Evolutionary conservation across 2,888 invertebrate species (phyloP), one percentile per base, ranked within the genome.

Genomic region (Xanthia icteritia): DNA sequence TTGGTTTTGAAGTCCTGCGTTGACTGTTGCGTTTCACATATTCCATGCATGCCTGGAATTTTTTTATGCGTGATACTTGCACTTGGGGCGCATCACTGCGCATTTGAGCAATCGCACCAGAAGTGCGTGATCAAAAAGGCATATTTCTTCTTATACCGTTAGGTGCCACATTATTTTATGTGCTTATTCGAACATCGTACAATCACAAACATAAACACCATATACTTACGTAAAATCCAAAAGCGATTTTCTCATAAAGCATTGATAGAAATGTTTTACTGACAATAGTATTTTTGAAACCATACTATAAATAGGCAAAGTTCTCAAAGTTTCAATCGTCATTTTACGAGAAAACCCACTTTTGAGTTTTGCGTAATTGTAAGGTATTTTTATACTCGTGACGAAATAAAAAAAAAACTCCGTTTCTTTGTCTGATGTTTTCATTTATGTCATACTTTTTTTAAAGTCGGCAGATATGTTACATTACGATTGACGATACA

Each of bases 11-110:
- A 70, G 31, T 20, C 48, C 48, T n/a, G 6, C 6, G 5, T 17
- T 48, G 20, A n/a, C 13, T 36, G 69, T 2, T 51, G 11, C 48
- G 27, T 39, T 39, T 5, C 2, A 58, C 42, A 36, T 54, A 23
- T 56, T 69, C 17, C 20, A 27, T 45, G 23, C 23, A 54, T 27
- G 8, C 11, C 13, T n/a, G 54, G 9, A 60, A 36, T 27, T 64
- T 17, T 39, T 65, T 31, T 1, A 63, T n/a, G 61, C 61, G 54
- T 76, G 76, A 54, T 17, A 23, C 68, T 76, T 54, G 76, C 36
- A 68, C 31, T 36, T 20, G 1, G 11, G 31, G 2, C 20, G 1
- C 75, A 20, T 60, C 31, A 31, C n/a, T 60, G 31, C 45, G 42
- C 20, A 60, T 76, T 75, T 60, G 3, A 76, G n/a, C 5, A 42